Conservation (phyloP, 2,797 vertebrate species). For the Sarcoramphus papa region DNA sequence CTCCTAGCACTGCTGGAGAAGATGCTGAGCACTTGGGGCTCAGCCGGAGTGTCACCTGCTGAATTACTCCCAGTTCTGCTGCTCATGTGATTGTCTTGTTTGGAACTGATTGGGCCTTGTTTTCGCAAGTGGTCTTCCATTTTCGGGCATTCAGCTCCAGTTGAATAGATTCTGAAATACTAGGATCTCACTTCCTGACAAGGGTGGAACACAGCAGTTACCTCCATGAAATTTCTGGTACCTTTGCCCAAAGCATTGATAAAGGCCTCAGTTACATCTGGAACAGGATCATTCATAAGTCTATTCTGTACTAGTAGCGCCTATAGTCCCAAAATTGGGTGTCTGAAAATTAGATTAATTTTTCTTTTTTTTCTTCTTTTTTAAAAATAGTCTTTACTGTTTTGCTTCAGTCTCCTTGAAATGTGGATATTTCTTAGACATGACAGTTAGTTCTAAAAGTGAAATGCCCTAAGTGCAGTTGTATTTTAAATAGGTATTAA, state of each 20-base stretch:
- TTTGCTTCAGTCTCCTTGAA: neutral
- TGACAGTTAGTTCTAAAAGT: neutral
- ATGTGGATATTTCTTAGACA: neutral
- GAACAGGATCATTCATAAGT: neutral
- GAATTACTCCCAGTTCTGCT: conserved; percentile 50
- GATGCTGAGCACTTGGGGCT: neutral
- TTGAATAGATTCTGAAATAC: neutral
- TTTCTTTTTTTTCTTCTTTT: neutral
- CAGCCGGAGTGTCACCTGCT: neutral
- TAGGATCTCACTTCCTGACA: neutral
- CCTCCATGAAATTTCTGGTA: neutral
- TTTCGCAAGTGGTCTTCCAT: neutral
- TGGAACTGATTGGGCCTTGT: neutral
- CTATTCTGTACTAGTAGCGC: neutral
- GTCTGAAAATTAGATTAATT: neutral
- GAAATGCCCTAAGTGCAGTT: neutral
- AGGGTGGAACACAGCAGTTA: neutral
- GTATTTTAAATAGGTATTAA: neutral
- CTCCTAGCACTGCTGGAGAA: neutral
- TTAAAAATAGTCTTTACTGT: neutral
- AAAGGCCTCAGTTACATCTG: neutral
- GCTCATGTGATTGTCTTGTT: neutral
- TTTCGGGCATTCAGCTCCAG: neutral
- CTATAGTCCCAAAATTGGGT: neutral
- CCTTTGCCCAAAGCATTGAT: neutral